These are phyloP conservation scores for Zaprionus lachaisei DNA, from an alignment of 1,140 invertebrate genomes.

Conservation along the genomic window DNA sequence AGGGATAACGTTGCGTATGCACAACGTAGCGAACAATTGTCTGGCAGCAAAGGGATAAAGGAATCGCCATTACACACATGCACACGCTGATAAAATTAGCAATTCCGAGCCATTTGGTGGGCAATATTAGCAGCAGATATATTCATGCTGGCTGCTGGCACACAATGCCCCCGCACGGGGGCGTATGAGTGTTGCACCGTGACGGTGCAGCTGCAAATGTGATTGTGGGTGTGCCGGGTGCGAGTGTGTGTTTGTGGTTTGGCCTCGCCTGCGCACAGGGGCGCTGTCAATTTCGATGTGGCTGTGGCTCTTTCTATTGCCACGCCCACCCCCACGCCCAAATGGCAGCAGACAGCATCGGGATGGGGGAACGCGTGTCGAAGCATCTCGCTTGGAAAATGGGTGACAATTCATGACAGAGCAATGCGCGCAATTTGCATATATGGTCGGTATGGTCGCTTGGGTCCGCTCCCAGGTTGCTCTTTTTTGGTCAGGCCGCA, in stretches of 20 bases:
- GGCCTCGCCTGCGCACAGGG: conserved; percentile 26
- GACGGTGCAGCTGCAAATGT: conserved; percentile 32
- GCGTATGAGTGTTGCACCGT: conserved; percentile 46
- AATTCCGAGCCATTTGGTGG: conserved; percentile 73
- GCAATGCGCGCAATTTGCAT: conserved; percentile 79
- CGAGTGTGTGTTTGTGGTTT: conserved; percentile 52
- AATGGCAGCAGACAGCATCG: conserved; percentile 10
- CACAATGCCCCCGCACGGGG: not conserved
- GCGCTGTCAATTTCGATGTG: conserved; percentile 31
- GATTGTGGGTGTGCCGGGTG: conserved; percentile 15
- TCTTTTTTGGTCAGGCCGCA: conserved; percentile 44
- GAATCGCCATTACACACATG: conserved; percentile 44
- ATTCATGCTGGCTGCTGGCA: conserved; percentile 59
- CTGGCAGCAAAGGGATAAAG: conserved; percentile 31
- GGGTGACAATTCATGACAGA: conserved; percentile 81
- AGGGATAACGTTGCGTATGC: conserved; percentile 32
- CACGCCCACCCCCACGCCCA: conserved; percentile 10
- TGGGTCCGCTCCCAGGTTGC: conserved; percentile 24
- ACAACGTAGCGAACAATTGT: conserved; percentile 27
- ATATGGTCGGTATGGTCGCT: conserved; percentile 56
- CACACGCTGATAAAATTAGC: conserved; percentile 77
- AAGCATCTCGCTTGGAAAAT: conserved; percentile 81
- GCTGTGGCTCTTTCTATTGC: conserved; percentile 29
- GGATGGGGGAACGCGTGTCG: conserved; percentile 57
- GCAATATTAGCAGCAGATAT: conserved; percentile 78